Percentiles rank a stretch among this genome's conserved stretches.
phyloP scores from a whole-genome alignment of 1,140 invertebrate species.

The Patella vulgata region DNA sequence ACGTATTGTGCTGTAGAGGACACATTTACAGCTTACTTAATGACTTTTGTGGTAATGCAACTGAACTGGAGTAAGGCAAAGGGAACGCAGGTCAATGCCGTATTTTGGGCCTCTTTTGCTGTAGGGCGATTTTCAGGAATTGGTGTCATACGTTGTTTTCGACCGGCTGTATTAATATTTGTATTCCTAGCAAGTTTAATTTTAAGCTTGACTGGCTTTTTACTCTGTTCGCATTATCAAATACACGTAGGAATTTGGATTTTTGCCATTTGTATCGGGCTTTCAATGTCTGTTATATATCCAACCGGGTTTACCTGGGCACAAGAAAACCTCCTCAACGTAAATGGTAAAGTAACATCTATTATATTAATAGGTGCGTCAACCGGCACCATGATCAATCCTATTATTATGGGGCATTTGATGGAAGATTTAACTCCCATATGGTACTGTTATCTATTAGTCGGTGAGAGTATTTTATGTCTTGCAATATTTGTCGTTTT shows the following conservation, averaged over 20 bases:
- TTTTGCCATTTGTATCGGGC: conserved; percentile 29
- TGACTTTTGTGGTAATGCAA: conserved; percentile 36
- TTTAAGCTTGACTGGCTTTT: conserved; percentile 24
- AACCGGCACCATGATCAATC: conserved; percentile 36
- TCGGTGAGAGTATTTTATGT: conserved; percentile 27
- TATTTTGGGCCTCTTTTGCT: conserved; percentile 47
- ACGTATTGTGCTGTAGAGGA: conserved; percentile 38
- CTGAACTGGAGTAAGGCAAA: conserved; percentile 40
- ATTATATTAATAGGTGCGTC: conserved; percentile 36
- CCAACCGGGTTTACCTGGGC: conserved; percentile 45
- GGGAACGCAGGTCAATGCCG: conserved; percentile 33
- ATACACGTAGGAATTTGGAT: conserved; percentile 41
- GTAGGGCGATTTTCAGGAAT: conserved; percentile 36
- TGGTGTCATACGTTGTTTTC: conserved; percentile 27
- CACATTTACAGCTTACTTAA: conserved; percentile 39
- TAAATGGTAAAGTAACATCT: conserved; percentile 42
- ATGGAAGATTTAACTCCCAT: conserved; percentile 41
- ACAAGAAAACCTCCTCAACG: conserved; percentile 34
- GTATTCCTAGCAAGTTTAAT: conserved; percentile 25
- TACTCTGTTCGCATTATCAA: conserved; percentile 24
- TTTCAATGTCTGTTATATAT: conserved; percentile 41
- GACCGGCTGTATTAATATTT: conserved; percentile 28
- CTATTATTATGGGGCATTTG: conserved; percentile 39
- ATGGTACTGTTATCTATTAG: conserved; percentile 41
- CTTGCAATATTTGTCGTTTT: conserved; percentile 17